phyloP scores from a whole-genome alignment of 2,113 vertebrate genomes.

The Nesoenas mayeri region DNA sequence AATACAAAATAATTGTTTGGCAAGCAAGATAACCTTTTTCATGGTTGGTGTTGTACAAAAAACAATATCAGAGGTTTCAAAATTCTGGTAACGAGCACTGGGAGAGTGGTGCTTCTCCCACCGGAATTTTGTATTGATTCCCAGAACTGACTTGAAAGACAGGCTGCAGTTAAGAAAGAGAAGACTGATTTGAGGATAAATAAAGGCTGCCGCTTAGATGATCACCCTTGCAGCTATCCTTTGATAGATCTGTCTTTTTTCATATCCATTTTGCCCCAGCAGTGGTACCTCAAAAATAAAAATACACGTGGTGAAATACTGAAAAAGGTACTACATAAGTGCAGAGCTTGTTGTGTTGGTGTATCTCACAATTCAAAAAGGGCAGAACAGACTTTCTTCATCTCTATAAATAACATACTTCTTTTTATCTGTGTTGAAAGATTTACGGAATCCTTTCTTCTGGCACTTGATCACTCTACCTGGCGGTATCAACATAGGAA shows the following conservation, averaged over 20 bases:
- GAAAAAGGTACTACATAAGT: neutral
- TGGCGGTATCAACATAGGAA: neutral
- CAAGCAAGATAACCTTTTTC: conserved; percentile 16
- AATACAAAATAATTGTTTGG: conserved; percentile 25
- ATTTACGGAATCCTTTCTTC: conserved; percentile 36
- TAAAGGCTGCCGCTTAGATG: neutral
- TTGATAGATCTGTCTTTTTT: neutral
- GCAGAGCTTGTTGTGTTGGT: neutral
- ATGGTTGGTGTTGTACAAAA: neutral
- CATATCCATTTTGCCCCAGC: neutral
- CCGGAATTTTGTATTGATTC: neutral
- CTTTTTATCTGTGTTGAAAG: conserved; percentile 28
- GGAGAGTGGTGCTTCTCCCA: neutral
- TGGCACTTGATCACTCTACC: neutral
- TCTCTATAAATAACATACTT: conserved; percentile 13
- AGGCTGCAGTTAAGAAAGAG: neutral
- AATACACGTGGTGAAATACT: neutral
- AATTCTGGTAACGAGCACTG: neutral
- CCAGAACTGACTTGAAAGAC: neutral
- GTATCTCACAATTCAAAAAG: conserved; percentile 19
- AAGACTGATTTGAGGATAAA: neutral
- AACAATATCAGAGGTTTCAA: neutral
- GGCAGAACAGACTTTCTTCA: neutral
- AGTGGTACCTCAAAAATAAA: neutral
- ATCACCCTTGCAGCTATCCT: neutral